Percentiles rank a stretch among this genome's conserved stretches.
Conservation (phyloP, 2,888 invertebrate species). For the Harpalus rubripes region DNA sequence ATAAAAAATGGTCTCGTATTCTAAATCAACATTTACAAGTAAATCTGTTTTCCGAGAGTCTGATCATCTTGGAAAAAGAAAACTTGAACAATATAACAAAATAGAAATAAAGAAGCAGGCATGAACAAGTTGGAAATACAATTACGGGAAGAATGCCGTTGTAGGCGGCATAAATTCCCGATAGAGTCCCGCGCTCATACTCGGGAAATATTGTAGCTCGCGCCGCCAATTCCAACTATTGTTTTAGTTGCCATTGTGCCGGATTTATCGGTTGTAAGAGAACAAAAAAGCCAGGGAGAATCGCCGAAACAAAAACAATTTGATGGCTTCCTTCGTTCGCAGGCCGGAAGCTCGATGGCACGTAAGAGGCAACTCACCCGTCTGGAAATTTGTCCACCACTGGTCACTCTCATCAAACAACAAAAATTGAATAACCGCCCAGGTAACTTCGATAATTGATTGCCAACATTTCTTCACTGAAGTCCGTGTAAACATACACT, state of each 20-base stretch:
- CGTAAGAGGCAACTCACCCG: conserved; percentile 44
- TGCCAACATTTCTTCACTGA: not conserved
- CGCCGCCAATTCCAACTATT: conserved; percentile 65
- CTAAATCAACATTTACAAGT: conserved; percentile 65
- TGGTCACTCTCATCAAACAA: conserved; percentile 8
- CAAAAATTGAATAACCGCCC: conserved; percentile 45
- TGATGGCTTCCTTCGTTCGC: conserved; percentile 58
- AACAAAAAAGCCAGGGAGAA: conserved; percentile 51
- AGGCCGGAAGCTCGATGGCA: conserved; percentile 57
- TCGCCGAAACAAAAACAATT: conserved; percentile 62
- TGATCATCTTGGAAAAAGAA: conserved; percentile 58
- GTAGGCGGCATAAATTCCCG: conserved; percentile 63
- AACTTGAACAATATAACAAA: conserved; percentile 55
- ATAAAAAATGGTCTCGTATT: conserved; percentile 57
- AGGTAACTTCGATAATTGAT: conserved; percentile 42
- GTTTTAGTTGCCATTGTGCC: conserved; percentile 66
- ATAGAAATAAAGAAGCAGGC: conserved; percentile 56
- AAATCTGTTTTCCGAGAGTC: conserved; percentile 63
- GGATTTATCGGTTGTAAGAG: conserved; percentile 65
- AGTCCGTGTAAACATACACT: not conserved
- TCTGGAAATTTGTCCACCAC: conserved; percentile 32
- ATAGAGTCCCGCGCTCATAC: conserved; percentile 61
- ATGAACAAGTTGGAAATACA: conserved; percentile 64
- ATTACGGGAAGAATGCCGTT: conserved; percentile 63
- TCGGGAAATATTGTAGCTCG: conserved; percentile 65